Base-by-base conservation (phyloP, 35 echinoderm and acorn worm genomes). In the Diadema setosum region DNA sequence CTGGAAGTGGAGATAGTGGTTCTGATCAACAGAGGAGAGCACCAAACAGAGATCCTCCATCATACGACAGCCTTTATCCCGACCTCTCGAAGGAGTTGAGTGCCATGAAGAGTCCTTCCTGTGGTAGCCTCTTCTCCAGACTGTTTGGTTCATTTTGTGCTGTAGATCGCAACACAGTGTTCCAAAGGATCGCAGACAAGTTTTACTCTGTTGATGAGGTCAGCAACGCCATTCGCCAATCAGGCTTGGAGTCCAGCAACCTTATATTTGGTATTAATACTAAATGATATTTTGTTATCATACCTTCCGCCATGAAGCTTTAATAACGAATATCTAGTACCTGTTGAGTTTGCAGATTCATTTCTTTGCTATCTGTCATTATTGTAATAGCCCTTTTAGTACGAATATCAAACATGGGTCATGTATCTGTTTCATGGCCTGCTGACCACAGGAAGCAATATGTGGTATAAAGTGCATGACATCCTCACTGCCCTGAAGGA, bases 181-280 rank as follows among this genome's bases (percentile, higher is more conserved):
- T 94, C 63, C 55, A 89, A 29, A 58, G 80, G 39, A 94, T 98
- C 16, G 58, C 74, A 44, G 96, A 99, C 60, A 91, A 90, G 29
- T 99, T 99, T 35, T 49, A 78, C 29, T 84, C 89, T 27, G 9
- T 95, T 18, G 92, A 94, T 82, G 96, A 99, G 42, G 96, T 99
- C 46, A 94, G 81, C 30, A 81, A 94, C 34, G 96, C 96, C 0
- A 23, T 99, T 3, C 82, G 80, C 34, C 81, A 75, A 21, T 84
- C 92, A 50, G 96, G 96, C 1, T 42, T 99, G 32, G 96, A 99
- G 42, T 94, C 92, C 16, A 94, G 92, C 74, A 99, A 99, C 58
- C 76, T 99, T 9, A 89, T 99, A 40, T 94, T 99, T 84, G 96
- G 96, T 99, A 80, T 92, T n/a, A n/a, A n/a, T n/a, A n/a, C n/a